Evolutionary conservation across 2,888 invertebrate genomes (phyloP).

Genomic region (Lepidocyrtinus sp.): DNA sequence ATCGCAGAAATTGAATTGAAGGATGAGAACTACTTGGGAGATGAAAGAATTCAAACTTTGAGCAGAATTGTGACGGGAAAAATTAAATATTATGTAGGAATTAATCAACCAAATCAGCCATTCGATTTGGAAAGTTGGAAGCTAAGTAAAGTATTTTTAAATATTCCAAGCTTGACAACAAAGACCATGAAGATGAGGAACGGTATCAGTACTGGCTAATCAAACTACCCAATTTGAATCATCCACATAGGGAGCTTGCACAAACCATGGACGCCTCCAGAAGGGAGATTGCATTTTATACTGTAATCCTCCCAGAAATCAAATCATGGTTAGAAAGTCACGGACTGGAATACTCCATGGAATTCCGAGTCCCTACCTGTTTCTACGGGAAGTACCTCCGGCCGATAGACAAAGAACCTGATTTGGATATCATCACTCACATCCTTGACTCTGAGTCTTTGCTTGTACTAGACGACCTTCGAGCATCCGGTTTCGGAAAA

Average conservation of each 20-base stretch:
- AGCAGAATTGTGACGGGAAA: conserved; percentile 55
- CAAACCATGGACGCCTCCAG: conserved; percentile 64
- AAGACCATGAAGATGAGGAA: conserved; percentile 50
- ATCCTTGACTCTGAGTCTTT: conserved; percentile 70
- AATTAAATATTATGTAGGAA: conserved; percentile 58
- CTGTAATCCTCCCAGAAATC: conserved; percentile 69
- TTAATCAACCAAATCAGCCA: no score
- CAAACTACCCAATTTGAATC: conserved; percentile 60
- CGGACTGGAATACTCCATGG: conserved; percentile 23
- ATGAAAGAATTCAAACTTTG: conserved; percentile 48
- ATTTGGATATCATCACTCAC: conserved; percentile 57
- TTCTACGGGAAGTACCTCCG: conserved; percentile 69
- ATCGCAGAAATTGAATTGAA: conserved; percentile 60
- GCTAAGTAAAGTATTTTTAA: neutral
- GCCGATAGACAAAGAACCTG: conserved; percentile 48
- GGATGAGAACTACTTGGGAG: conserved; percentile 56
- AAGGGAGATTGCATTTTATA: conserved; percentile 70
- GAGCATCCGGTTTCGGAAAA: conserved; percentile 67
- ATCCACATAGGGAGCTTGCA: conserved; percentile 56
- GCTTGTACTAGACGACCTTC: conserved; percentile 70
- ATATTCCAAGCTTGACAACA: neutral
- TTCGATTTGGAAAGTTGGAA: neutral
- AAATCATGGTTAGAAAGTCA: conserved; percentile 58
- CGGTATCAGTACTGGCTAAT: conserved; percentile 69
- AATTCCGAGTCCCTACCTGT: conserved; percentile 67